Evolutionary conservation across 2,113 vertebrate genomes (phyloP).

Genomic region (Myotis yumanensis): DNA sequence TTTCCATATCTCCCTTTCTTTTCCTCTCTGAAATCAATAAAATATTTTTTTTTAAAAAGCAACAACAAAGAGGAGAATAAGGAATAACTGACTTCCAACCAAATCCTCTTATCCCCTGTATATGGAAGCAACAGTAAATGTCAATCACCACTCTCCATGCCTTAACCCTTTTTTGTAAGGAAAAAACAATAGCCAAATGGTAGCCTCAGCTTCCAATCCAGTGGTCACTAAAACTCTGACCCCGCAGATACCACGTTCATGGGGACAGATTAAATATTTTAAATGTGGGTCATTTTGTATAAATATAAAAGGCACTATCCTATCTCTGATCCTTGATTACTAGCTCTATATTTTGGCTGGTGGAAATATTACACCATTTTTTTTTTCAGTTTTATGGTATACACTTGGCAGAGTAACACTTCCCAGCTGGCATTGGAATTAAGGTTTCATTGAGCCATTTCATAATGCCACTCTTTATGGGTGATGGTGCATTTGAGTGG

Average conservation of each 20-base stretch:
- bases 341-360: neutral
- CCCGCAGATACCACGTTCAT: neutral
- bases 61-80: neutral
- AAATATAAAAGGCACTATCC: neutral
- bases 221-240: neutral
- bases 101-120: neutral
- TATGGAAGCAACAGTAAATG: neutral
- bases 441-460: neutral
- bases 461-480: neutral
- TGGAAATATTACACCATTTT: neutral
- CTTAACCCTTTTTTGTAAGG: neutral
- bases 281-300: neutral
- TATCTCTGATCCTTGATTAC: neutral
- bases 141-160: neutral
- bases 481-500: neutral
- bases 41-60: too few species aligned
- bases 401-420: neutral
- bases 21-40: too few species aligned
- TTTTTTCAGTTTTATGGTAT: neutral
- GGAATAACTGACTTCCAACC: neutral
- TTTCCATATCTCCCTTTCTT: too few species aligned
- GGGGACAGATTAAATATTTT: neutral
- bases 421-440: neutral
- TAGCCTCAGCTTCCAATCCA: neutral
- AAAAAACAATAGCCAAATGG: neutral